Evolutionary conservation across 2,113 vertebrate species (phyloP).

Genomic region (Chloropsis cyanopogon): DNA sequence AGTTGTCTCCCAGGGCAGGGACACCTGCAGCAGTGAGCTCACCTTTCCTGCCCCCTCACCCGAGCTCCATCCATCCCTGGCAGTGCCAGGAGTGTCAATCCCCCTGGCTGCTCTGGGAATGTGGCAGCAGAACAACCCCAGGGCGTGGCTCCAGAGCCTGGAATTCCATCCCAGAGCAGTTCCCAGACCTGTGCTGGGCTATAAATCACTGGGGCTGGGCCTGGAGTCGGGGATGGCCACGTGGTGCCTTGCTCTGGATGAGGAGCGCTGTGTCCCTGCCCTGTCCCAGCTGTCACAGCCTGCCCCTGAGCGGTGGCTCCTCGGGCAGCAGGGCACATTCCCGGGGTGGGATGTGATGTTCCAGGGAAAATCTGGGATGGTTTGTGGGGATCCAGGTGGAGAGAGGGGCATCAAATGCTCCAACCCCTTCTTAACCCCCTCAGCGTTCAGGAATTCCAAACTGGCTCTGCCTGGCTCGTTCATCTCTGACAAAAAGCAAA

Average conservation of each 20-base stretch:
- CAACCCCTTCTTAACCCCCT: neutral
- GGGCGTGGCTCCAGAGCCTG: neutral
- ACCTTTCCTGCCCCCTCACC: neutral
- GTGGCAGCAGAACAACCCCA: neutral
- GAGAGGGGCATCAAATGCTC: neutral
- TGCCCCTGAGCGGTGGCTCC: neutral
- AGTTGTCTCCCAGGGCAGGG: neutral
- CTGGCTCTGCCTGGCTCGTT: neutral
- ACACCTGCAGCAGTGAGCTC: neutral
- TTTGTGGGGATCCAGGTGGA: too few species aligned
- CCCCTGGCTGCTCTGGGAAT: accelerated
- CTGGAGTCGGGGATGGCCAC: neutral
- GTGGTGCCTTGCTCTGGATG: neutral
- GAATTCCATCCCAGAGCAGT: neutral
- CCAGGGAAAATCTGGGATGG: neutral
- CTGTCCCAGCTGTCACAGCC: neutral
- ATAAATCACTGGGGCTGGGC: neutral
- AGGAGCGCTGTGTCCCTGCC: neutral
- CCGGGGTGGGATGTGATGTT: accelerated
- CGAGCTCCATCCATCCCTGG: neutral
- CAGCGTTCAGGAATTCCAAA: neutral
- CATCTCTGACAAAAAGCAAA: neutral
- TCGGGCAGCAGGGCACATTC: neutral
- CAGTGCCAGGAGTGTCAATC: neutral
- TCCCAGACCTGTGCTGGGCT: neutral